A percentile compares a stretch with the other conserved stretches of the same genome.
Evolutionary conservation across 2,888 invertebrate species (phyloP).

Genomic region (Chrysodeixis includens): DNA sequence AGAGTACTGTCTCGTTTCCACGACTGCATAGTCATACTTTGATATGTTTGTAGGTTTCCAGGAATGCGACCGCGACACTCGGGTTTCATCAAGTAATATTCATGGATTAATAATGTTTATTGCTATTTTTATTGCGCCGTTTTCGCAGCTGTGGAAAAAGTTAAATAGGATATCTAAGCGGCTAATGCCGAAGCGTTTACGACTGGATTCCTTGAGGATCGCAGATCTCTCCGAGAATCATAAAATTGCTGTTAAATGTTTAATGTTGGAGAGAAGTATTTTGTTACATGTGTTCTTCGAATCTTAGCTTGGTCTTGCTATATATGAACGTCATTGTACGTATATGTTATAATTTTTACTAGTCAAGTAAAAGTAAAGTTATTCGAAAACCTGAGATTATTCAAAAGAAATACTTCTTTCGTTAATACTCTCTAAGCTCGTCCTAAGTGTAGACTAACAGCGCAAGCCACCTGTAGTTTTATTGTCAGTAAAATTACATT

Average conservation of each 20-base stretch:
- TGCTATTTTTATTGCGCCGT: constrained; percentile 44
- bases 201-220: not conserved
- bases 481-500: not conserved
- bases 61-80: constrained; percentile 63
- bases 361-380: too few species aligned
- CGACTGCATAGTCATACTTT: too few species aligned
- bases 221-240: not conserved
- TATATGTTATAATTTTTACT: too few species aligned
- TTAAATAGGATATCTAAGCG: constrained; percentile 8
- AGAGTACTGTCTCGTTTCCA: too few species aligned
- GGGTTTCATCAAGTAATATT: constrained; percentile 58
- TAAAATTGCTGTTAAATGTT: not conserved
- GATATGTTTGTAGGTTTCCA: constrained; percentile 5
- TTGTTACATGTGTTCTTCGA: not conserved
- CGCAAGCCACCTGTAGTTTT: not conserved
- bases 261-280: not conserved
- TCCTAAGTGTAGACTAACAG: not conserved
- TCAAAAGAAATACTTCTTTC: not conserved
- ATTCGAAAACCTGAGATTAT: not conserved
- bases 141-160: constrained; percentile 7
- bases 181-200: not conserved
- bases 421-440: not conserved
- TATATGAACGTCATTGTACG: too few species aligned
- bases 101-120: constrained; percentile 43
- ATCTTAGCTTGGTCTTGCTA: not conserved